These are phyloP conservation scores for Thunnus maccoyii DNA, from an alignment of 2,113 vertebrate species.

Conservation along the genomic window DNA sequence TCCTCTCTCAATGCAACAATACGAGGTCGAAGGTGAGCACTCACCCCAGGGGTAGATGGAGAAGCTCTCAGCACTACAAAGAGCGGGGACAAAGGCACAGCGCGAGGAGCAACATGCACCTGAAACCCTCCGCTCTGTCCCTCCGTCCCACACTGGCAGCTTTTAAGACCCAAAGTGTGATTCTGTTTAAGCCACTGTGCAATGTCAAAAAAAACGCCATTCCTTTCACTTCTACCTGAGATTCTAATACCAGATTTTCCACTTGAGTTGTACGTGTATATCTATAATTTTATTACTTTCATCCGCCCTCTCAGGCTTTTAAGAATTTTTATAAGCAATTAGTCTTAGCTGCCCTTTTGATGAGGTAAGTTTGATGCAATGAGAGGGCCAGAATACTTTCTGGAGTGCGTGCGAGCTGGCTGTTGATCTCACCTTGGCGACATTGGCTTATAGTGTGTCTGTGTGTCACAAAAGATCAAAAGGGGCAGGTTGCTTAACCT, in stretches of 20 bases:
- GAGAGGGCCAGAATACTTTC: conserved; percentile 37
- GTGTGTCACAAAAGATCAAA: conserved; percentile 79
- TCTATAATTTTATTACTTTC: conserved; percentile 25
- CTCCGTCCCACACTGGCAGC: conserved; percentile 58
- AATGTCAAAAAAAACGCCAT: conserved; percentile 13
- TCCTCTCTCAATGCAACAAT: conserved; percentile 63
- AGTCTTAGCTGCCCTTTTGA: conserved; percentile 46
- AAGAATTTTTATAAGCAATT: conserved; percentile 43
- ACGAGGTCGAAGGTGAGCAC: conserved; percentile 72
- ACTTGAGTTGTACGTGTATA: conserved; percentile 35
- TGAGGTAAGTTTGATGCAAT: conserved; percentile 60
- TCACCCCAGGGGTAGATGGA: conserved; percentile 69
- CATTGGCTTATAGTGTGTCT: conserved; percentile 47
- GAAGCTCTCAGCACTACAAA: conserved; percentile 76
- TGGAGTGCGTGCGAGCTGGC: conserved; percentile 46
- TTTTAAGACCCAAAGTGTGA: conserved; percentile 61
- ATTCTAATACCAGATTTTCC: conserved; percentile 55
- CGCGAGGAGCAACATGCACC: conserved; percentile 63
- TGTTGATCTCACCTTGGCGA: conserved; percentile 59
- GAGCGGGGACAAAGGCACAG: conserved; percentile 67
- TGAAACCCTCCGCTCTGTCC: conserved; percentile 55
- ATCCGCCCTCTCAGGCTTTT: conserved; percentile 58
- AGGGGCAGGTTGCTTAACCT: conserved; percentile 79
- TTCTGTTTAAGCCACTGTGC: conserved; percentile 47
- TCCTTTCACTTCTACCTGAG: conserved; percentile 55